Evolutionary conservation across 2,888 invertebrate genomes (phyloP), one percentile per base, ranked within the genome.

Genomic region (Erebia aethiops): DNA sequence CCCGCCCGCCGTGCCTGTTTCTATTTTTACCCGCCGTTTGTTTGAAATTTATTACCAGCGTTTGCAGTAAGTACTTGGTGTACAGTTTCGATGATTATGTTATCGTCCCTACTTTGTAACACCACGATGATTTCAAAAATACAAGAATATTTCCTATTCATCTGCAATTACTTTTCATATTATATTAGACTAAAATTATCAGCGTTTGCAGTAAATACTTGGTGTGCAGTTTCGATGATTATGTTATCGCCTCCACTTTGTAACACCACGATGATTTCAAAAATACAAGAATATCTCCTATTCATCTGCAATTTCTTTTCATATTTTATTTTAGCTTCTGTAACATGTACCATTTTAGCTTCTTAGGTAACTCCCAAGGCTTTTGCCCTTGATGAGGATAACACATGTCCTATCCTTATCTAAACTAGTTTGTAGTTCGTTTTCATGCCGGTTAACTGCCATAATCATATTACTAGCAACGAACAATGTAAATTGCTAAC

Each of bases 1-100:
- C 88, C 92, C 84, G 84, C 75, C 77, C 79, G 79, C 82, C 83
- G 86, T 76, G 84, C 80, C 82, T 82, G 83, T 79, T 78, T 84
- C 92, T 93, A 93, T 93, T 92, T 92, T 90, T 91, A 89, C 84
- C 73, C 82, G 79, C 75, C 83, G 85, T 84, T 88, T 91, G 88
- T 90, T 88, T 88, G 87, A 88, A 91, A 87, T 89, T 91, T 90
- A 89, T 87, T 88, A 84, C 81, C 78, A 79, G 76, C 75, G 79
- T 77, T 77, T 79, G 80, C 77, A 78, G 79, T 78, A 26, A 77
- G 77, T 81, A 79, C 78, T 77, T 79, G 79, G 82, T 83, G 84
- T 83, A 82, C 82, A 80, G 80, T 82, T 79, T 78, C 78, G 79
- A 71, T 77, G 81, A 87, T 89, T 86, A 84, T 86, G 81, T 84